These are phyloP conservation scores for Tachypleus tridentatus DNA, from an alignment of 1,140 invertebrate genomes.

Conservation along the genomic window DNA sequence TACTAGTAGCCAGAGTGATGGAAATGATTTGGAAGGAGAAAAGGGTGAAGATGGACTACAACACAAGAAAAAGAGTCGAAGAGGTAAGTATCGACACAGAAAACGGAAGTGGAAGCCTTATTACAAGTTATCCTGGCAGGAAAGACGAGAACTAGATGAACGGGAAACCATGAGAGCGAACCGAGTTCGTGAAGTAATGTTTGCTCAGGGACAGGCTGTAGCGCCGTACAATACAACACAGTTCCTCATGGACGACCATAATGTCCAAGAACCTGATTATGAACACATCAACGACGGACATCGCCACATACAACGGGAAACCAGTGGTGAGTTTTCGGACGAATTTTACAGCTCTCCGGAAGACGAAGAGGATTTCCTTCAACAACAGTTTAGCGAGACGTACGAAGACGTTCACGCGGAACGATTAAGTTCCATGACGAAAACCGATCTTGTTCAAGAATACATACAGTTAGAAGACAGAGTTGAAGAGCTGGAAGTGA, in stretches of 20 bases:
- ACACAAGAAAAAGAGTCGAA: not conserved
- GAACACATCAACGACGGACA: slow-evolving; percentile 38
- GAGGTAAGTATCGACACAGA: slow-evolving; percentile 3
- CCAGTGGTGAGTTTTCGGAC: slow-evolving; percentile 38
- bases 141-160: slow-evolving; percentile 31
- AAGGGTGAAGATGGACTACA: no score
- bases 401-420: slow-evolving; percentile 80
- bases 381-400: slow-evolving; percentile 81
- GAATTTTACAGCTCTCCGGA: slow-evolving; percentile 49
- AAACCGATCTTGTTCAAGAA: slow-evolving; percentile 72
- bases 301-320: slow-evolving; percentile 40
- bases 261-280: slow-evolving; percentile 54
- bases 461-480: slow-evolving; percentile 71
- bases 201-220: slow-evolving; percentile 34
- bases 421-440: slow-evolving; percentile 61
- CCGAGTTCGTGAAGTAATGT: slow-evolving; percentile 28
- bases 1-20: no score
- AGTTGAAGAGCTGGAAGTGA: slow-evolving; percentile 55
- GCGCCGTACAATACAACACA: slow-evolving; percentile 89
- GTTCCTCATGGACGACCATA: slow-evolving; percentile 85
- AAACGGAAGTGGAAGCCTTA: slow-evolving; percentile 34
- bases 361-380: slow-evolving; percentile 78
- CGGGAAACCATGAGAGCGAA: slow-evolving; percentile 29
- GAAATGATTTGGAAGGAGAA: no score
- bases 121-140: slow-evolving; percentile 32